Evolutionary conservation across 2,888 invertebrate genomes (phyloP).

Genomic region (Macaria notata): DNA sequence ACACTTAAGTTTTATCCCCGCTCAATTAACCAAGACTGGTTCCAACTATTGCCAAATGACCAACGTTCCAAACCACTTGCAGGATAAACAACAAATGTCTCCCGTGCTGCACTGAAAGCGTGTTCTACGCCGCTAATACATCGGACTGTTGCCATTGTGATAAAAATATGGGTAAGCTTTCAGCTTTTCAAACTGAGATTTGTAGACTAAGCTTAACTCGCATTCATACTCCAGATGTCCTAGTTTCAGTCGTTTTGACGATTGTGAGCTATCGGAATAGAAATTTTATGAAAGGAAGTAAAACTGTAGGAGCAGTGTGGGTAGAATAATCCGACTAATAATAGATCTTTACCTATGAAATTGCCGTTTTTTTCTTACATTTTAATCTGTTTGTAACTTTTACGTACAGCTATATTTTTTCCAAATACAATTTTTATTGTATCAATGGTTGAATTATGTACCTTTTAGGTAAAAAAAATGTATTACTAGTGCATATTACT

Average conservation of each 20-base stretch:
- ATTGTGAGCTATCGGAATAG: constrained; percentile 12
- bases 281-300: constrained; percentile 4
- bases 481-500: too few relatives aligned
- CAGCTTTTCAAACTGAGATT: constrained; percentile 20
- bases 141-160: constrained; percentile 86
- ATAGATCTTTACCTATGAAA: too few relatives aligned
- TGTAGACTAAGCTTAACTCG: constrained; percentile 14
- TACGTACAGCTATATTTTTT: too few relatives aligned
- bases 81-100: constrained; percentile 89
- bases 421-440: too few relatives aligned
- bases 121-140: constrained; percentile 57
- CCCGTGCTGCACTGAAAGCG: constrained; percentile 86
- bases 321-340: too few relatives aligned
- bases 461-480: too few relatives aligned
- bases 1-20: background rate
- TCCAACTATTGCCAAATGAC: constrained; percentile 2
- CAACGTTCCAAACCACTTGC: constrained; percentile 33
- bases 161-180: constrained; percentile 83
- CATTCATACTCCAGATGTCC: constrained; percentile 16
- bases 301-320: too few relatives aligned
- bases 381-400: too few relatives aligned
- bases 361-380: too few relatives aligned
- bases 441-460: too few relatives aligned
- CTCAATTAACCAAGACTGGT: background rate
- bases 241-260: constrained; percentile 25